Base-by-base conservation (phyloP, 2,888 invertebrate genomes). In the Brachylomia viminalis region DNA sequence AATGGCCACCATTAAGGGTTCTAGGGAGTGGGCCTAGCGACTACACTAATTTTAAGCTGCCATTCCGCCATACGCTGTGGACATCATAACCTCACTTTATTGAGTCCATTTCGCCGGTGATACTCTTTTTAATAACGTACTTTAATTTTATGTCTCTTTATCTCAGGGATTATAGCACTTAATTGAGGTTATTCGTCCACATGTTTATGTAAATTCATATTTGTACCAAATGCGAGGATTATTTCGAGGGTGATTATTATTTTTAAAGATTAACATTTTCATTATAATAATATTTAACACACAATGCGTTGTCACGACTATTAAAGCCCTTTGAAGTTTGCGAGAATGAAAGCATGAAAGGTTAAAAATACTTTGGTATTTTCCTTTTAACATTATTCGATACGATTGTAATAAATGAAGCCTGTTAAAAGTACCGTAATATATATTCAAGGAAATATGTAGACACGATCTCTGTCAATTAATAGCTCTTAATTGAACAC, bases 131-230 rank as follows among this genome's bases (percentile, higher is more conserved):
- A 95, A 95, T 94, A 95, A 91, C 94, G 92, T 94, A 91, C 93
- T 95, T 96, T 93, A 95, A 93, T 95, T 95, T 95, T 93, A 95
- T 94, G 94, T 93, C 93, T 93, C 91, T 92, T 93, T 94, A 94
- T 94, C 93, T 93, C 91, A 85, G 87, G 90, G 91, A 92, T 94
- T 94, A 93, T 90, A 89, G 90, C 87, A 89, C 92, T 92, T 93
- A 94, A 95, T 94, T 93, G 92, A 90, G 91, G 90, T 92, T 93
- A 95, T 93, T 92, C 88, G 84, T 89, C 88, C 89, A 90, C 86
- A 91, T 92, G 89, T 90, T 89, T 91, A 90, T 89, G 89, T 83
- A 86, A 87, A 89, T 80, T 82, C 62, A 76, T 66, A 83, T 91
- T 88, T 88, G 79, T 77, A 77, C 66, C 75, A 75, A 87, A 86